Conservation (phyloP, 2,797 vertebrate species). For the Rousettus madagascariensis region DNA sequence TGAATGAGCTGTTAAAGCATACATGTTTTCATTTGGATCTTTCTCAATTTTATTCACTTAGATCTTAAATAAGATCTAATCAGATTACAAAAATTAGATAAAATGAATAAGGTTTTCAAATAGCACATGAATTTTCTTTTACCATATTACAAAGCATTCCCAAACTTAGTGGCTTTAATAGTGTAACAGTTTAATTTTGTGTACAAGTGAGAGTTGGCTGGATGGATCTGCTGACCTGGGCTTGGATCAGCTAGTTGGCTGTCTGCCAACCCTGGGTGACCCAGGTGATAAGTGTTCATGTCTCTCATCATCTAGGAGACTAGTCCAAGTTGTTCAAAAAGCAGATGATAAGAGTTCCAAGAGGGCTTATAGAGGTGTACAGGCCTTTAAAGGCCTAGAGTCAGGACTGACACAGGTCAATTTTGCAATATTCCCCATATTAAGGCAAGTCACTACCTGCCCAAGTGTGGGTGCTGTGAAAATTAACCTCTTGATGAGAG, state of each 20-base stretch:
- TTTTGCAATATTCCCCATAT: neutral
- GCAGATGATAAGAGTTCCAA: neutral
- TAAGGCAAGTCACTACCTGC: neutral
- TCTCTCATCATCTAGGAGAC: neutral
- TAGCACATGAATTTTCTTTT: neutral
- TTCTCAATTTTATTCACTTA: conserved; percentile 22
- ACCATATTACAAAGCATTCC: neutral
- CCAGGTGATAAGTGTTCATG: neutral
- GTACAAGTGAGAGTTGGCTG: neutral
- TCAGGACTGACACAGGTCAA: neutral
- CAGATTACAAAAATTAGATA: neutral
- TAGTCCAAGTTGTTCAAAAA: neutral
- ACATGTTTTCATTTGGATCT: neutral
- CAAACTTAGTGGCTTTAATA: neutral
- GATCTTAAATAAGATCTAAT: neutral
- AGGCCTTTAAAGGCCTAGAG: neutral
- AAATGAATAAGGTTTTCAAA: neutral
- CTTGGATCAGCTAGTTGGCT: neutral
- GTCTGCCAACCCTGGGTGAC: neutral
- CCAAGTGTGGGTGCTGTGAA: neutral
- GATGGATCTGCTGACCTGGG: no score
- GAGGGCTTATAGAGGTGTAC: neutral
- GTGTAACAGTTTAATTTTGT: neutral
- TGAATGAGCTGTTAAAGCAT: neutral
- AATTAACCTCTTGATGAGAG: neutral